A percentile compares a stretch with the other conserved stretches of the same genome.
Evolutionary conservation across 2,888 invertebrate species (phyloP).

Genomic region (Odontocerum albicorne): DNA sequence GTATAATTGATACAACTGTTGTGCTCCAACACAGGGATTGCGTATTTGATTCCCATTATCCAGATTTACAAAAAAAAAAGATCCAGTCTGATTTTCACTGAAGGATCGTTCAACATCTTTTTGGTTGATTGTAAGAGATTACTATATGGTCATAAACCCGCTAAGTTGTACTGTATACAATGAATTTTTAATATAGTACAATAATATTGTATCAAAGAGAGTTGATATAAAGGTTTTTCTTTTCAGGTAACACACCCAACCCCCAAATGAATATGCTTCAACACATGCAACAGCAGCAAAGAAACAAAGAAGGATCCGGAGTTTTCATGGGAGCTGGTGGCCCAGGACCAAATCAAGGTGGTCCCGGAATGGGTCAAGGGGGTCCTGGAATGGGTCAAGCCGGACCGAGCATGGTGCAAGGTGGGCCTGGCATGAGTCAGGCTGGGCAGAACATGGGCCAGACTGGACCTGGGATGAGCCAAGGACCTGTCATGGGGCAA

Average conservation of each 20-base stretch:
- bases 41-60: no score
- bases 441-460: constrained; percentile 45
- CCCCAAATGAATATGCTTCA: constrained; percentile 50
- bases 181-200: no score
- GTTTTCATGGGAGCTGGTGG: constrained; percentile 40
- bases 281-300: constrained; percentile 45
- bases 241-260: constrained; percentile 48
- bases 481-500: constrained; percentile 38
- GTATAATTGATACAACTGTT: no score
- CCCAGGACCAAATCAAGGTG: constrained; percentile 38
- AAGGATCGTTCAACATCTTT: no score
- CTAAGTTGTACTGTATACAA: no score
- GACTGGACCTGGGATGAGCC: constrained; percentile 48
- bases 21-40: no score
- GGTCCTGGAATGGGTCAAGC: constrained; percentile 41
- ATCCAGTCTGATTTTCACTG: no score
- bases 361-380: constrained; percentile 39
- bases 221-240: no score
- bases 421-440: constrained; percentile 49
- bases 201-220: no score
- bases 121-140: no score
- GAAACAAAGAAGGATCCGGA: constrained; percentile 34
- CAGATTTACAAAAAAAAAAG: no score
- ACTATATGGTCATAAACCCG: no score
- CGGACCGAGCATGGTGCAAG: constrained; percentile 38